Conservation (phyloP, 2,113 vertebrate species). For the Gambusia holbrooki region DNA sequence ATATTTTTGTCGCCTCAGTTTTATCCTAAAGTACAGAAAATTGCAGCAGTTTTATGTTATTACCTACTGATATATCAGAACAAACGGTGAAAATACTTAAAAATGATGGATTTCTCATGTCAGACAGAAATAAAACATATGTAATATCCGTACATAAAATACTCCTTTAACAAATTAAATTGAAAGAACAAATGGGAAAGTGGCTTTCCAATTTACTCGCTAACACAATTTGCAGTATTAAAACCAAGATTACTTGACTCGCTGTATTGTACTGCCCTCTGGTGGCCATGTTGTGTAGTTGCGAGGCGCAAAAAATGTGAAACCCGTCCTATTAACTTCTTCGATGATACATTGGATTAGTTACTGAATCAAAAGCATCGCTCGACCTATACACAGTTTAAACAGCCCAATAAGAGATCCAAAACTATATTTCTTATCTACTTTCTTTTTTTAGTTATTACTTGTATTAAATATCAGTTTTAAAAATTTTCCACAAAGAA, state of each 20-base stretch:
- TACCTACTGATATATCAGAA: background rate
- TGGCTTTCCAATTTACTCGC: background rate
- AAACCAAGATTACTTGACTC: background rate
- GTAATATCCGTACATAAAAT: background rate
- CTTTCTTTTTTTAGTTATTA: background rate
- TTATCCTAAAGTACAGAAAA: background rate
- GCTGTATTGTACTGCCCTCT: conserved; percentile 50
- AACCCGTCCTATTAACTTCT: background rate
- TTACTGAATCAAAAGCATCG: background rate
- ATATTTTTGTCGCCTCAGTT: background rate
- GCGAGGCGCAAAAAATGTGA: background rate
- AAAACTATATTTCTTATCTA: background rate
- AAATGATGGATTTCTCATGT: background rate
- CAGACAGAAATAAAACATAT: background rate
- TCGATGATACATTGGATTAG: background rate
- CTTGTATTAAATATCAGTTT: too few species aligned
- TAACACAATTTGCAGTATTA: background rate
- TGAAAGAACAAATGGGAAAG: background rate
- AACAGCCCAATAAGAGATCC: background rate
- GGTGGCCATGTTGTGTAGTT: conserved; percentile 19
- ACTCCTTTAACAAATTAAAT: background rate
- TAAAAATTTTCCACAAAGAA: too few species aligned
- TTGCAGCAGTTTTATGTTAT: background rate
- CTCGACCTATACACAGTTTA: background rate
- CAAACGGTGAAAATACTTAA: background rate